Conservation (phyloP, 2,797 vertebrate species). For the Chelon labrosus region DNA sequence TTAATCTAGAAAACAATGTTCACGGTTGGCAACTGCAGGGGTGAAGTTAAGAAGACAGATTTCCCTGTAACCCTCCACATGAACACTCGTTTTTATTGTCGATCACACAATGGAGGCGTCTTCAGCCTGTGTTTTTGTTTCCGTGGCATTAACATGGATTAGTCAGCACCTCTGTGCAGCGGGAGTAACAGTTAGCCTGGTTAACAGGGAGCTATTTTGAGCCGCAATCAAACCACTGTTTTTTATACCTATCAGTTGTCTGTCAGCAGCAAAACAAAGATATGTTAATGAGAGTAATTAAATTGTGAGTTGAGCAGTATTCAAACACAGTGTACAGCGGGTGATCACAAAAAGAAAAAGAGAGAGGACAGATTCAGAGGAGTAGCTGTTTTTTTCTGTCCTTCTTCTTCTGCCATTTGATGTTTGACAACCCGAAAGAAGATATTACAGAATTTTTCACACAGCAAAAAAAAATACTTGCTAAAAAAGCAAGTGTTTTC, state of each 20-base stretch:
- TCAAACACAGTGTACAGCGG: background rate
- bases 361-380: background rate
- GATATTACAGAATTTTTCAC: background rate
- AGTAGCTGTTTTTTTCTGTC: background rate
- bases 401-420: background rate
- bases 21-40: background rate
- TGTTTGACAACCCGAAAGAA: background rate
- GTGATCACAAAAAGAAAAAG: background rate
- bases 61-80: background rate
- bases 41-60: background rate
- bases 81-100: background rate
- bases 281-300: conserved; percentile 3
- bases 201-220: conserved; percentile 5
- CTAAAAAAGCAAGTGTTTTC: background rate
- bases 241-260: background rate
- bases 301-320: background rate
- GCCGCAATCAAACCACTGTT: background rate
- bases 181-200: background rate
- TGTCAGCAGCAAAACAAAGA: background rate
- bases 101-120: background rate
- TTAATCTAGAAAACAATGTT: background rate
- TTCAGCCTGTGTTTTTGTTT: background rate
- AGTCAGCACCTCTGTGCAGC: background rate
- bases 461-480: too few relatives aligned
- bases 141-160: background rate